A percentile compares a stretch with the other conserved stretches of the same genome.
Evolutionary conservation across 2,888 invertebrate species (phyloP).

Genomic region (Dorcus hopei): DNA sequence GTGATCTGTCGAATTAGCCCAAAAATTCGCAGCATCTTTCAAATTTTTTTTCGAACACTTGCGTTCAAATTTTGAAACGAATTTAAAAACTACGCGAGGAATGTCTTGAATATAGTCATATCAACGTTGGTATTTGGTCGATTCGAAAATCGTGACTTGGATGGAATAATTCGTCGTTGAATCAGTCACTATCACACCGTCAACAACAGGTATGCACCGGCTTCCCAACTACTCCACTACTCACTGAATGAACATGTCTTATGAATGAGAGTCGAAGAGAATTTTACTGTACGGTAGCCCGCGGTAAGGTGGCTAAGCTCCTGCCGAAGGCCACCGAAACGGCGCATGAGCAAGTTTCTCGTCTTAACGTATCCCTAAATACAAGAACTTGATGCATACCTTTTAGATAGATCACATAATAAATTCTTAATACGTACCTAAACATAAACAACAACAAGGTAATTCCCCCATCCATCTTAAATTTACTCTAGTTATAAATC

Average conservation of each 20-base stretch:
- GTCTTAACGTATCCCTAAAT: background rate
- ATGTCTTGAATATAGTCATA: background rate
- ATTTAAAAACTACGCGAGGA: background rate
- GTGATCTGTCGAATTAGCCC: constrained; percentile 1
- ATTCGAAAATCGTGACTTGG: constrained; percentile 2
- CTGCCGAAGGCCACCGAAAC: constrained; percentile 19
- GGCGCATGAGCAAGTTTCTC: constrained; percentile 14
- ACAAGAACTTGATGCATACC: background rate
- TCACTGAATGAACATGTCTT: constrained; percentile 23
- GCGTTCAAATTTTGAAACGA: too few relatives aligned
- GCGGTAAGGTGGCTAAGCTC: constrained; percentile 6
- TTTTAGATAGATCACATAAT: too few relatives aligned
- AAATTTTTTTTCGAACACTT: background rate
- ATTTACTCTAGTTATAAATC: too few relatives aligned
- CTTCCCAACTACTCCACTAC: constrained; percentile 12
- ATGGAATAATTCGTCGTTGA: constrained; percentile 1
- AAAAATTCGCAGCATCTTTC: background rate
- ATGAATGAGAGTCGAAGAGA: constrained; percentile 25
- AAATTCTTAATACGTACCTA: too few relatives aligned
- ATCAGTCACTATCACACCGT: constrained; percentile 14
- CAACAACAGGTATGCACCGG: constrained; percentile 14
- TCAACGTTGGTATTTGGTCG: background rate
- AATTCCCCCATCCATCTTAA: too few relatives aligned
- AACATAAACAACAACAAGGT: too few relatives aligned
- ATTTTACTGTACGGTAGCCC: constrained; percentile 19